Conservation (phyloP, 2,888 invertebrate genomes). For the Agrilus cyanescens region DNA sequence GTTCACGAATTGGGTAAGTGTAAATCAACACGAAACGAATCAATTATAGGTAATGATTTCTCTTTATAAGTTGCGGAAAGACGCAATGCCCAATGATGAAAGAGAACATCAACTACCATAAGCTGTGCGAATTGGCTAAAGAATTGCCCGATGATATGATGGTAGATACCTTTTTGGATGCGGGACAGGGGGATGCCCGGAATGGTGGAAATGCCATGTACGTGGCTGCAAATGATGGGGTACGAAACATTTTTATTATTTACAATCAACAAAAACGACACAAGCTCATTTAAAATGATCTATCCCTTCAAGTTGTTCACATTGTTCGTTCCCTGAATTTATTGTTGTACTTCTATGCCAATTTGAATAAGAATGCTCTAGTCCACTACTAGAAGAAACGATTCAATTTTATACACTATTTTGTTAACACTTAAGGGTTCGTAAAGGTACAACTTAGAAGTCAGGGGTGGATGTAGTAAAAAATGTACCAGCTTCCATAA, state of each 20-base stretch:
- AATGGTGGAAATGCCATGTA: neutral
- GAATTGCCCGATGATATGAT: constrained; percentile 28
- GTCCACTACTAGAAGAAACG: too few relatives aligned
- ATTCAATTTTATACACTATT: too few relatives aligned
- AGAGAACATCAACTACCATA: constrained; percentile 27
- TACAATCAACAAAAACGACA: neutral
- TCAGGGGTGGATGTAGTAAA: too few relatives aligned
- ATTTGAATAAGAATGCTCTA: too few relatives aligned
- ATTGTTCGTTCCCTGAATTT: too few relatives aligned
- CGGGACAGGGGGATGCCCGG: too few relatives aligned
- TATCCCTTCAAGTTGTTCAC: constrained; percentile 1
- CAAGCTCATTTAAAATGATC: neutral
- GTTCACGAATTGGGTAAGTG: constrained; percentile 25
- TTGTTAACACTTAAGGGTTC: too few relatives aligned
- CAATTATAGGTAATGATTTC: neutral
- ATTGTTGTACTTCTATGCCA: too few relatives aligned
- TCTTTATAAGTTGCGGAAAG: constrained; percentile 11
- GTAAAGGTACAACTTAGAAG: too few relatives aligned
- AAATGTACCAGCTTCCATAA: too few relatives aligned
- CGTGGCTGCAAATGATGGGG: constrained; percentile 6
- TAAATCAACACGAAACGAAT: too few relatives aligned
- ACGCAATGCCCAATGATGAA: constrained; percentile 27
- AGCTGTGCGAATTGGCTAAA: constrained; percentile 32
- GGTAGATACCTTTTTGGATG: constrained; percentile 13
- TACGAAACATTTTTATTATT: constrained; percentile 6